phyloP scores from a whole-genome alignment of 1,140 invertebrate species.

The Neodiprion fabricii region DNA sequence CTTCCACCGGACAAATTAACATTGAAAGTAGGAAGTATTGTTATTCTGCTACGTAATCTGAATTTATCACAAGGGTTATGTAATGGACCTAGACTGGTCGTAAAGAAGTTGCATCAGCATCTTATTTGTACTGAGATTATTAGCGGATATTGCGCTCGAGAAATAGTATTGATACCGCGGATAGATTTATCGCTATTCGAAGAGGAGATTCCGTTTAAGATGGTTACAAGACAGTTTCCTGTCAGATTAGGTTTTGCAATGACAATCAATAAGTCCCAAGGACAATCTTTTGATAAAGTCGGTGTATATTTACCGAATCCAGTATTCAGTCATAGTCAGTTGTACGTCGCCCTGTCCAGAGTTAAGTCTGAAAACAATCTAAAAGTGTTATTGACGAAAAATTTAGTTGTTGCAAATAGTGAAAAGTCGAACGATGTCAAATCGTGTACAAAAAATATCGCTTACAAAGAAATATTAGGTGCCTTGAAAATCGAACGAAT shows the following conservation, averaged over 20 bases:
- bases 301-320: slow-evolving; percentile 17
- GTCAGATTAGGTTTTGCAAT: slow-evolving; percentile 61
- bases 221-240: slow-evolving; percentile 53
- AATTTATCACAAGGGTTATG: slow-evolving; percentile 50
- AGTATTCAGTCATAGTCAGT: slow-evolving; percentile 6
- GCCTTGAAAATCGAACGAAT: neutral
- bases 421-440: neutral
- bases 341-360: neutral
- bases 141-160: slow-evolving; percentile 51
- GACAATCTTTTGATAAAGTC: slow-evolving; percentile 33
- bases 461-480: neutral
- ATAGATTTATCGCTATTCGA: slow-evolving; percentile 1
- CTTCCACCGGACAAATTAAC: slow-evolving; percentile 17
- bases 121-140: slow-evolving; percentile 57
- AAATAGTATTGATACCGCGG: slow-evolving; percentile 54
- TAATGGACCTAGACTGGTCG: slow-evolving; percentile 53
- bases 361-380: neutral
- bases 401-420: neutral
- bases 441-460: slow-evolving; percentile 4
- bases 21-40: slow-evolving; percentile 20
- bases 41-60: slow-evolving; percentile 45
- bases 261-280: slow-evolving; percentile 66
- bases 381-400: neutral
- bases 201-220: slow-evolving; percentile 14
- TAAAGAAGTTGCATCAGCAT: slow-evolving; percentile 50